Evolutionary conservation across 2,888 invertebrate genomes (phyloP), one percentile per base, ranked within the genome.

Genomic region (Drepana falcataria): DNA sequence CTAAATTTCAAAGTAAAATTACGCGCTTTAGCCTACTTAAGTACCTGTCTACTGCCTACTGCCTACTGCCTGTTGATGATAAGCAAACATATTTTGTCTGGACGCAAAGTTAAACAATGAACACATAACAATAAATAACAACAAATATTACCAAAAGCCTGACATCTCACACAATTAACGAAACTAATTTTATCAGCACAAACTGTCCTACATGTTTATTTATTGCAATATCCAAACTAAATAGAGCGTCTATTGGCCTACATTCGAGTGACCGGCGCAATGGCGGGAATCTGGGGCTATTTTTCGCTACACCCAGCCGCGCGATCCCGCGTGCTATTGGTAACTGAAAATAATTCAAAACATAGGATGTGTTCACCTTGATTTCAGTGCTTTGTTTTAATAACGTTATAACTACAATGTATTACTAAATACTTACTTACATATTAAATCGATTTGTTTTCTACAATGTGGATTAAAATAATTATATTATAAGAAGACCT

Each of bases 201-300:
- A 59, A 58, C 60, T 65, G 64, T 57, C 53, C 59, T 62, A 66
- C 63, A 61, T 68, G 61, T 59, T 59, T 56, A 67, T 68, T 65
- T 66, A 65, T 69, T 61, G 53, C 58, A 62, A 51, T 51, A 51
- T 62, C 63, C 63, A 55, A 60, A 65, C 53, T 64, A 77, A 71
- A 74, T 76, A 67, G 74, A 67, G 63, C 78, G 68, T 71, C 63
- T 58, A 61, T 59, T 73, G 84, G 79, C 85, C 83, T 73, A 85
- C 64, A 76, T 81, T 75, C 44, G 44, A 44, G 9, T 9, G 9
- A 9, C 44, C 40, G 40, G 7, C 40, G 40, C 7, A 37, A 40
- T 78, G 74, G 82, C 81, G 84, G 75, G 75, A 82, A 81, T 85
- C 86, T 79, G 82, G 81, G 68, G 75, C 77, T 83, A 84, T 85